These are phyloP conservation scores for Mythimna ferrago DNA, from an alignment of 2,888 invertebrate species.

Conservation along the genomic window DNA sequence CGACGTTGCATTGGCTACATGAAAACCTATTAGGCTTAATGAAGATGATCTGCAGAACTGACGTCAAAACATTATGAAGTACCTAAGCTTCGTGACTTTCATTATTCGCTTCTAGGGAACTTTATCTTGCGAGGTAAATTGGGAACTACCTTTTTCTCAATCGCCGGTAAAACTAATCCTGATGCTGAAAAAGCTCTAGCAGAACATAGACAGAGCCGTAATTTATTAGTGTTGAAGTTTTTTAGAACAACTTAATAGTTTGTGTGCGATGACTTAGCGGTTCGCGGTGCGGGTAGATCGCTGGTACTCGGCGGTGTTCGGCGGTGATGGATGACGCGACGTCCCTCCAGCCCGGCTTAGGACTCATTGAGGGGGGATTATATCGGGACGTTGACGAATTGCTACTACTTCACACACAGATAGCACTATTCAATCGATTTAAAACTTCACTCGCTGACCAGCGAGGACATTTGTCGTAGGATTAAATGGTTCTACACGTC, in stretches of 20 bases:
- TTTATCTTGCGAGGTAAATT: conserved; percentile 33
- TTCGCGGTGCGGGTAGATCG: conserved; percentile 67
- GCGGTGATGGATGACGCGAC: conserved; percentile 86
- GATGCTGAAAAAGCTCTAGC: conserved; percentile 24
- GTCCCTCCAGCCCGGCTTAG: conserved; percentile 83
- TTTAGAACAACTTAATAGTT: conserved; percentile 73
- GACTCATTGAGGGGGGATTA: conserved; percentile 88
- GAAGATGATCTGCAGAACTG: conserved; percentile 19
- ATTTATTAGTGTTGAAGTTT: conserved; percentile 62
- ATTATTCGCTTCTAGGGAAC: conserved; percentile 8
- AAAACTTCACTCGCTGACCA: conserved; percentile 79
- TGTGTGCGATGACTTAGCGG: conserved; percentile 76
- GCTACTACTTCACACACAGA: conserved; percentile 83
- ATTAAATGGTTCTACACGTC: conserved; percentile 66
- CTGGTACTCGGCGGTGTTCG: conserved; percentile 67
- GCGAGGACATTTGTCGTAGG: conserved; percentile 69
- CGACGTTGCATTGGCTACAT: conserved; percentile 11
- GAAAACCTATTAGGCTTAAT: conserved; percentile 24
- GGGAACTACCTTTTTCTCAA: conserved; percentile 36
- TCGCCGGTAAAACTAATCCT: conserved; percentile 22
- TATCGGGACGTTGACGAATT: conserved; percentile 88
- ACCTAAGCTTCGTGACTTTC: conserved; percentile 9
- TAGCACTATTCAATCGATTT: conserved; percentile 86
- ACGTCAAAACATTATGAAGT: conserved; percentile 7
- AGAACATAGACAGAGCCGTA: conserved; percentile 31